A percentile compares a stretch with the other conserved stretches of the same genome.
These are phyloP conservation scores for Rhea pennata DNA, from an alignment of 2,113 vertebrate species.

Conservation along the genomic window DNA sequence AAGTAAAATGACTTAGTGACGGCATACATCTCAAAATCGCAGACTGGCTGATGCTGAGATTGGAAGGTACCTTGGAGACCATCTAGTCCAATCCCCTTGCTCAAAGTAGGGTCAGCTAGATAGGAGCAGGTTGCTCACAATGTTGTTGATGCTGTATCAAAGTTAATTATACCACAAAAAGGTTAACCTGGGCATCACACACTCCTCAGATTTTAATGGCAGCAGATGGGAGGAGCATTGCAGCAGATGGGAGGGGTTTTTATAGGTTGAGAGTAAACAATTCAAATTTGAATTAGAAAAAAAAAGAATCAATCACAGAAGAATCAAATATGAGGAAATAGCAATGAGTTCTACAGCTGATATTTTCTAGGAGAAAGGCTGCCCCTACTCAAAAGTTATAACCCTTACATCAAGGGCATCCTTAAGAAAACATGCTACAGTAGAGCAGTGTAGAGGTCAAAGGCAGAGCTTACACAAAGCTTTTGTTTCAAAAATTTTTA, in stretches of 20 bases:
- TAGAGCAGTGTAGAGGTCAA: not conserved
- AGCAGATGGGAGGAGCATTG: not conserved
- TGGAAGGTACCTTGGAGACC: not conserved
- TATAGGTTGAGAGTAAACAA: not conserved
- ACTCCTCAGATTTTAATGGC: not conserved
- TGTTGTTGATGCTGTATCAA: not conserved
- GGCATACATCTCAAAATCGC: not conserved
- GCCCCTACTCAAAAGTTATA: not conserved
- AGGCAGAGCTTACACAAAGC: not conserved
- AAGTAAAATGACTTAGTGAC: not conserved
- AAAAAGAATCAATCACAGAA: not conserved
- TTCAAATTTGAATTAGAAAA: not conserved
- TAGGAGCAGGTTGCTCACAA: not conserved
- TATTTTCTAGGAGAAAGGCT: not conserved
- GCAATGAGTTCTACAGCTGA: not conserved
- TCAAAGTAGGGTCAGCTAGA: not conserved
- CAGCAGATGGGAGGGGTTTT: not conserved
- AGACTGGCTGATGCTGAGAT: not conserved
- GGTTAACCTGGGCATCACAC: not conserved
- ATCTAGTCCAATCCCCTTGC: not conserved
- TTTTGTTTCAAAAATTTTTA: not conserved
- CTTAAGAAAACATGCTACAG: not conserved
- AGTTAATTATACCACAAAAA: not conserved
- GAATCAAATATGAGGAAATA: not conserved
- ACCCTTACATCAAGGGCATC: not conserved